Evolutionary conservation across 2,797 vertebrate genomes (phyloP).

Genomic region (Melanogrammus aeglefinus): DNA sequence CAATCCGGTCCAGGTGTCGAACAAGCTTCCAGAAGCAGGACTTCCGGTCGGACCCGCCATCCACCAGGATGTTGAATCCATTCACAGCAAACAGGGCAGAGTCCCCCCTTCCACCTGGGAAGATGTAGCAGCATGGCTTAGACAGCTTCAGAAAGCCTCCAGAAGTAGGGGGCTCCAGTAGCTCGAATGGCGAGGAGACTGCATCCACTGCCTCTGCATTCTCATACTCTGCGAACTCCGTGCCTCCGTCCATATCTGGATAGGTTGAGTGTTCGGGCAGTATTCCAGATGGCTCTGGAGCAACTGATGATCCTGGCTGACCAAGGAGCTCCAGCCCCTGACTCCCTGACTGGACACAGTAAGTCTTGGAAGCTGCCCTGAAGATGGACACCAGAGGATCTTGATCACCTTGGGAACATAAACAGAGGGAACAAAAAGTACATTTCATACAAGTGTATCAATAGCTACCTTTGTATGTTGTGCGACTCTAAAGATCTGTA

Average conservation of each 20-base stretch:
- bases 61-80: slow-evolving; percentile 96
- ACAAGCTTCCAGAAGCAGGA: slow-evolving; percentile 99
- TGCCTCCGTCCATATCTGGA: slow-evolving; percentile 91
- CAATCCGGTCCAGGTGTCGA: slow-evolving; percentile 93
- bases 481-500: neutral
- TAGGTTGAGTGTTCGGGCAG: slow-evolving; percentile 85
- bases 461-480: neutral
- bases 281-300: slow-evolving; percentile 78
- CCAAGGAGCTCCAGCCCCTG: slow-evolving; percentile 89
- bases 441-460: neutral
- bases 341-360: slow-evolving; percentile 89
- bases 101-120: slow-evolving; percentile 95
- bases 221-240: slow-evolving; percentile 93
- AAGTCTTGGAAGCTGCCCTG: slow-evolving; percentile 78
- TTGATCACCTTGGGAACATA: slow-evolving; percentile 79
- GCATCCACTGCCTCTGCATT: slow-evolving; percentile 88
- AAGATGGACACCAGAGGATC: slow-evolving; percentile 77
- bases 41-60: slow-evolving; percentile 93
- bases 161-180: slow-evolving; percentile 93
- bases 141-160: slow-evolving; percentile 98
- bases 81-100: slow-evolving; percentile 97
- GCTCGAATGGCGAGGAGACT: slow-evolving; percentile 91
- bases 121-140: slow-evolving; percentile 98
- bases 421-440: slow-evolving; percentile 3
- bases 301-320: slow-evolving; percentile 74